Percentiles rank a stretch among this genome's conserved stretches.
Conservation (phyloP, 2,888 invertebrate species). For the Rotaria magnacalcarata region DNA sequence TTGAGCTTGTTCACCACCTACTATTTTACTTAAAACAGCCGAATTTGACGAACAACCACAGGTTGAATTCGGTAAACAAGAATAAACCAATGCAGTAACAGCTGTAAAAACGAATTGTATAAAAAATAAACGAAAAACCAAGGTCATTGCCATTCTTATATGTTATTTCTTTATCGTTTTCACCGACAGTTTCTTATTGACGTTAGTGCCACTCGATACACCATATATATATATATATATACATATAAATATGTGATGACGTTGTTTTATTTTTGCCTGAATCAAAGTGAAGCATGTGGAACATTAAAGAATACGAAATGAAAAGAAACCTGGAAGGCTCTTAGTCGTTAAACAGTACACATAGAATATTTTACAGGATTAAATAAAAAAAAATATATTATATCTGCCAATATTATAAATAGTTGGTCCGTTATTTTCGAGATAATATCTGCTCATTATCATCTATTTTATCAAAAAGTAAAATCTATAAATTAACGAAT, state of each 20-base stretch:
- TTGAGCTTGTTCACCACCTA: neutral
- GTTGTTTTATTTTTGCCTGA: neutral
- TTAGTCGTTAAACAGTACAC: neutral
- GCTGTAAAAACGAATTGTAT: neutral
- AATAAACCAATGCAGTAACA: neutral
- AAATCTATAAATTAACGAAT: too few species aligned
- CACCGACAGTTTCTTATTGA: neutral
- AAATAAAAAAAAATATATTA: neutral
- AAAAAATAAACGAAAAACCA: neutral
- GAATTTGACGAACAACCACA: neutral
- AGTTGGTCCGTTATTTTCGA: too few species aligned
- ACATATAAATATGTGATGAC: neutral
- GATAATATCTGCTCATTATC: too few species aligned
- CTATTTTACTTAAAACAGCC: neutral
- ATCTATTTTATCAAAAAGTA: too few species aligned
- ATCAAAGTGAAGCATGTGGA: neutral
- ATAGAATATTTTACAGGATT: neutral
- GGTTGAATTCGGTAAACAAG: neutral
- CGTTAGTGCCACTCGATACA: neutral
- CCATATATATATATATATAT: neutral
- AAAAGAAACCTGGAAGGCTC: neutral
- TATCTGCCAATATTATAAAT: too few species aligned
- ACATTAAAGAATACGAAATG: neutral
- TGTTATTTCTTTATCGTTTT: neutral
- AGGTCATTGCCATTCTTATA: neutral